Evolutionary conservation across 2,113 vertebrate genomes (phyloP).

Genomic region (Catharus fuscescens): DNA sequence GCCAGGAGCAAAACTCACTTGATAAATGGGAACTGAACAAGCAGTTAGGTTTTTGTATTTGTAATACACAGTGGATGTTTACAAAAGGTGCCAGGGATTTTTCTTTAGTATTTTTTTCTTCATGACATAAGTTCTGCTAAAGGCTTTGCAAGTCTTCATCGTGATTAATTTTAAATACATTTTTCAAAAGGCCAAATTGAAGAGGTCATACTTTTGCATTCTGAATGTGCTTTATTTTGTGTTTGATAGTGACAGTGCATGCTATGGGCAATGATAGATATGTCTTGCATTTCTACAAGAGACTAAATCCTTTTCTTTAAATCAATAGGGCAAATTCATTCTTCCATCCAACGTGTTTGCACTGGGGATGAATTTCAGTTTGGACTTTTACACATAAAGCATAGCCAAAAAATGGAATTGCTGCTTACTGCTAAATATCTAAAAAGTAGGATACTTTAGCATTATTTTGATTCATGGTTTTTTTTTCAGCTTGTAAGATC

Average conservation of each 20-base stretch:
- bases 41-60: slow-evolving; percentile 13
- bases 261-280: not conserved
- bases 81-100: not conserved
- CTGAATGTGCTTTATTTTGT: not conserved
- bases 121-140: not conserved
- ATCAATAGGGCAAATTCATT: not conserved
- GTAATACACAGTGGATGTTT: slow-evolving; percentile 11
- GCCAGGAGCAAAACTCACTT: slow-evolving; percentile 53
- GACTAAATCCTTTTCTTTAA: not conserved
- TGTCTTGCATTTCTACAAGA: not conserved
- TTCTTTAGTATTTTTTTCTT: not conserved
- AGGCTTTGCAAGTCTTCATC: not conserved
- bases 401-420: not conserved
- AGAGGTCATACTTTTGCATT: not conserved
- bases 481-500: not conserved
- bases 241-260: not conserved
- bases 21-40: slow-evolving; percentile 57
- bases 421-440: not conserved
- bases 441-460: not conserved
- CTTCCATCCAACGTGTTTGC: not conserved
- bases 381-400: not conserved
- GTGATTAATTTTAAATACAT: not conserved
- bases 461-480: not conserved
- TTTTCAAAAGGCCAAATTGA: not conserved
- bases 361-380: not conserved